Evolutionary conservation across 2,797 vertebrate species (phyloP), one percentile per base, ranked within the genome.

Genomic region (Gambelia wislizenii): DNA sequence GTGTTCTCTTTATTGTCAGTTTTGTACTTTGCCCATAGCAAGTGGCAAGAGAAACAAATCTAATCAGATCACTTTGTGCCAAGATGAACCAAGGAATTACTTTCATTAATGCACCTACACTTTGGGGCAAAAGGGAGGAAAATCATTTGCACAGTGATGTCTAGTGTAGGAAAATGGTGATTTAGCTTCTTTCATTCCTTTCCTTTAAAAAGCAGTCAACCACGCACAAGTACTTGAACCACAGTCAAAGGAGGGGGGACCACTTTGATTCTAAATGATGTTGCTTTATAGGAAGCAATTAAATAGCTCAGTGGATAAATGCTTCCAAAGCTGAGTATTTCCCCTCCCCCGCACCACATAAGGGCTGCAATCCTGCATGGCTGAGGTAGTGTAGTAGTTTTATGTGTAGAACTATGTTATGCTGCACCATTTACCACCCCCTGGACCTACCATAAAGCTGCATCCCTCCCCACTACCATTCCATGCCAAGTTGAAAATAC

Each of bases 211-310:
- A 86, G 36, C 44, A 88, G 83, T 88, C 91, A 92, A 78, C 33
- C 75, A 30, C 74, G 4, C 18, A 85, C 69, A 90, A 20, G 13
- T 56, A 74, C 0, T 84, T 83, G 49, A 87, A 87, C 2, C 49
- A 86, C 56, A 91, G 74, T 91, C 82, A 94, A 93, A 22, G 64
- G 89, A 89, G 14, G 47, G 90, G 86, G 78, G 16, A 78, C 78
- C 33, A 20, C 1, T 52, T 77, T 22, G 4, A 67, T 92, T 83
- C 25, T 93, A 94, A 95, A 94, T 90, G 81, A 90, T 85, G 83
- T 64, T 30, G 70, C 33, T 93, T 89, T 94, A 96, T 94, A 80
- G 83, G 8, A 94, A 91, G 91, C 91, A 64, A 94, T 96, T 95
- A 93, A 93, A 78, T 59, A 92, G 84, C 83, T 83, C 82, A 74